A percentile compares a stretch with the other conserved stretches of the same genome.
These are phyloP conservation scores for Huso huso DNA, from an alignment of 2,797 vertebrate genomes.

Conservation along the genomic window DNA sequence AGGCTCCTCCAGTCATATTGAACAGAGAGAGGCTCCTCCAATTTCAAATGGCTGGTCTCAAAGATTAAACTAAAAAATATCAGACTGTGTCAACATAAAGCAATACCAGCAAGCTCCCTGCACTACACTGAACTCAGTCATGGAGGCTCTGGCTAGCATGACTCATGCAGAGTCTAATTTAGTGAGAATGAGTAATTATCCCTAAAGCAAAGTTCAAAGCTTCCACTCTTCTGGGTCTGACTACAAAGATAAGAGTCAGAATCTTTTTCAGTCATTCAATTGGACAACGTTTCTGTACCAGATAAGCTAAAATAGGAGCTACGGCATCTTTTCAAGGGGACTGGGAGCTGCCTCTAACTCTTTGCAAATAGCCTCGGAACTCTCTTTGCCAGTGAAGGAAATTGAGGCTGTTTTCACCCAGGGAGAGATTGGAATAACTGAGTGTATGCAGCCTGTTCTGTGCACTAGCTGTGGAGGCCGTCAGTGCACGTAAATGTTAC, in stretches of 20 bases:
- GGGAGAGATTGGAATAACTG: too few relatives aligned
- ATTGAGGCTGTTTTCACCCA: too few relatives aligned
- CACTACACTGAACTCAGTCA: slow-evolving; percentile 1
- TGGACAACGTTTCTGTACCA: slow-evolving; percentile 1
- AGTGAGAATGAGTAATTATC: slow-evolving; percentile 17
- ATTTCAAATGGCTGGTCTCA: slow-evolving; percentile 16
- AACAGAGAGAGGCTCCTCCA: too few relatives aligned
- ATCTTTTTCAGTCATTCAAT: slow-evolving; percentile 5
- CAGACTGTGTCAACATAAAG: slow-evolving; percentile 7
- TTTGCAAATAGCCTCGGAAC: neutral
- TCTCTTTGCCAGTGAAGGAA: neutral
- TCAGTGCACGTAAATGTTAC: too few relatives aligned
- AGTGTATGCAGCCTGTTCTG: too few relatives aligned
- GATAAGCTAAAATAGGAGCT: slow-evolving; percentile 3
- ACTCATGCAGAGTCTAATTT: slow-evolving; percentile 17
- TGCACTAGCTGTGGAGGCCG: too few relatives aligned
- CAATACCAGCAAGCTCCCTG: slow-evolving; percentile 5
- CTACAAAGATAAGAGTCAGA: slow-evolving; percentile 1
- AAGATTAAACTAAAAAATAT: slow-evolving; percentile 19
- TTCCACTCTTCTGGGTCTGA: slow-evolving; percentile 10
- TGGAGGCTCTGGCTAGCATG: slow-evolving; percentile 4
- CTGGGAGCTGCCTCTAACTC: neutral
- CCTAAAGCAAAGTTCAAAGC: slow-evolving; percentile 19
- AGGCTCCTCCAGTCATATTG: too few relatives aligned
- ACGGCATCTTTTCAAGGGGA: neutral